A percentile compares a stretch with the other conserved stretches of the same genome.
Conservation (phyloP, 2,888 invertebrate species). For the Chrysolina americana region DNA sequence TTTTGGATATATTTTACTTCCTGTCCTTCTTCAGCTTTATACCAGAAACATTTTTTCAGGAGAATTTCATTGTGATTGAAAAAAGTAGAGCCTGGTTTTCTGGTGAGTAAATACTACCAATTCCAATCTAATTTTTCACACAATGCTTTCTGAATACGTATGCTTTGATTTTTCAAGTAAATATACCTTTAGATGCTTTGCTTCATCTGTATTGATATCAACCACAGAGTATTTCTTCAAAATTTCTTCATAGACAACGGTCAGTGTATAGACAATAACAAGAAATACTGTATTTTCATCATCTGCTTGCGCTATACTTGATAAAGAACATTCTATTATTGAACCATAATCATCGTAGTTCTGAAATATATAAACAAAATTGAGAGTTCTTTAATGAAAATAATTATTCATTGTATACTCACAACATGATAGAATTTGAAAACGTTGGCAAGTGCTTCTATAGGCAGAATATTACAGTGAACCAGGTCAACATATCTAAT, state of each 20-base stretch:
- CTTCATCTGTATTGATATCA: constrained; percentile 35
- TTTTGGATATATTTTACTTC: too few species aligned
- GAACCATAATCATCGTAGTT: constrained; percentile 38
- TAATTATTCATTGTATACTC: constrained; percentile 25
- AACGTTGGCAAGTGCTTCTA: constrained; percentile 27
- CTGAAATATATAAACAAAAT: constrained; percentile 25
- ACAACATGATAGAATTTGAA: constrained; percentile 40
- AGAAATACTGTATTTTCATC: constrained; percentile 36
- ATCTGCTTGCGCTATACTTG: constrained; percentile 7
- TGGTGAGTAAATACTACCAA: too few species aligned
- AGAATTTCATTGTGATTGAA: too few species aligned
- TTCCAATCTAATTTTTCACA: too few species aligned
- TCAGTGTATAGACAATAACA: constrained; percentile 32
- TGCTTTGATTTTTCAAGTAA: not conserved
- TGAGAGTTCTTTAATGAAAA: not conserved
- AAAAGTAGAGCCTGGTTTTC: too few species aligned
- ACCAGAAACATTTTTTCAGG: too few species aligned
- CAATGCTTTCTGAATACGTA: too few species aligned
- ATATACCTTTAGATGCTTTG: constrained; percentile 33
- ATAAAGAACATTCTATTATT: constrained; percentile 34
- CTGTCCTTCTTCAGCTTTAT: too few species aligned
- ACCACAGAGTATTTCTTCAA: constrained; percentile 32
- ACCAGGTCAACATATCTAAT: constrained; percentile 35
- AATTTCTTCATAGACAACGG: constrained; percentile 33
- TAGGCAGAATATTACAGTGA: constrained; percentile 28